phyloP scores from a whole-genome alignment of 2,113 vertebrate genomes.

The Rousettus leschenaultii region DNA sequence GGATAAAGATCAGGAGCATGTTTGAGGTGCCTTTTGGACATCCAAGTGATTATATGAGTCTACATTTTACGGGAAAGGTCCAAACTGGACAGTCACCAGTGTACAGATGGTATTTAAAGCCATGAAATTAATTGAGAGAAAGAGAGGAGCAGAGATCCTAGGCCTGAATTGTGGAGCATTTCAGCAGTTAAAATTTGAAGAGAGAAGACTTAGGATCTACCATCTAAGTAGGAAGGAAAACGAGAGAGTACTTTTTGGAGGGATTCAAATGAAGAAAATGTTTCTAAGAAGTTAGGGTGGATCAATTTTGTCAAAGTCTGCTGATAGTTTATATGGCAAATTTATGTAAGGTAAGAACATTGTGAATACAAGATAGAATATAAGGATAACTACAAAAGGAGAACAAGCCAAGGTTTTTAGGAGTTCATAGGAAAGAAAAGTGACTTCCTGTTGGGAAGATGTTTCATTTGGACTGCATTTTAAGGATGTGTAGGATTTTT shows the following conservation, averaged over 20 bases:
- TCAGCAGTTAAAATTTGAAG: not conserved
- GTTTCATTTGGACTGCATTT: conserved; percentile 21
- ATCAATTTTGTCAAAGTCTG: not conserved
- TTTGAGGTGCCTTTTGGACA: not conserved
- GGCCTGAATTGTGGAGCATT: not conserved
- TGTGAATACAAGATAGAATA: not conserved
- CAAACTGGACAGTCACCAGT: not conserved
- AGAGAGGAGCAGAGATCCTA: not conserved
- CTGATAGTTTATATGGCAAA: not conserved
- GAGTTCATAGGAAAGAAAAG: not conserved
- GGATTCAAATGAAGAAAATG: not conserved
- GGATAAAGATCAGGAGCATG: not conserved
- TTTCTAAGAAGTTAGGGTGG: not conserved
- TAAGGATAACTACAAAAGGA: not conserved
- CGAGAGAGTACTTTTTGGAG: not conserved
- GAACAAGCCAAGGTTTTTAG: not conserved
- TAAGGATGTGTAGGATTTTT: not conserved
- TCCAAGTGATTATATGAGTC: not conserved
- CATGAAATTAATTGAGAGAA: not conserved
- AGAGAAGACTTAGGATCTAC: not conserved
- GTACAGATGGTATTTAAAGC: not conserved
- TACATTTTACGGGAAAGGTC: not conserved
- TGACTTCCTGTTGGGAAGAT: not conserved
- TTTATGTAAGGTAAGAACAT: not conserved
- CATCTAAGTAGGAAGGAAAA: not conserved